Percentiles rank a stretch among this genome's conserved stretches.
Evolutionary conservation across 2,888 invertebrate species (phyloP).

Genomic region (Parnassius apollo): DNA sequence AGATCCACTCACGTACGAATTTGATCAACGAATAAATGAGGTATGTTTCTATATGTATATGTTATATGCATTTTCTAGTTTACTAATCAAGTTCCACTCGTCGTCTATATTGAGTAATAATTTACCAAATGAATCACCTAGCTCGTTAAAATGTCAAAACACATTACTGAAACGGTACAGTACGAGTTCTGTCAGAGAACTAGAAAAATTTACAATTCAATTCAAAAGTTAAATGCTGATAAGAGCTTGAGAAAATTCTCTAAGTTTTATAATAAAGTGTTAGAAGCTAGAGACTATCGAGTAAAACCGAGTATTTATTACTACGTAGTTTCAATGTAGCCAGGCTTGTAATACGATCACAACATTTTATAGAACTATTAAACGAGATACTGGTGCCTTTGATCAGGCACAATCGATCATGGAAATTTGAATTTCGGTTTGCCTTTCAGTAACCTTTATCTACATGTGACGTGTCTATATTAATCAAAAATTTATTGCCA

Average conservation of each 20-base stretch:
- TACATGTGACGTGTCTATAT: constrained; percentile 8
- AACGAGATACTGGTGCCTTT: constrained; percentile 1
- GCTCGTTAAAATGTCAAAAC: no score
- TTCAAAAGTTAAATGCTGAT: constrained; percentile 6
- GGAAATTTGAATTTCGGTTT: constrained; percentile 13
- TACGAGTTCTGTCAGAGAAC: not conserved
- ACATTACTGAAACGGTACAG: no score
- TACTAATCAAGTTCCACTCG: no score
- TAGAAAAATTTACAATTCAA: not conserved
- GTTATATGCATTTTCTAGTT: no score
- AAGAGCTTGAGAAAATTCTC: constrained; percentile 6
- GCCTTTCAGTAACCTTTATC: constrained; percentile 14
- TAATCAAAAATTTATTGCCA: no score
- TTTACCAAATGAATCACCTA: no score
- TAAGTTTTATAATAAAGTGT: constrained; percentile 12
- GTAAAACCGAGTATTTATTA: constrained; percentile 1
- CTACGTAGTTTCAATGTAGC: constrained; percentile 1
- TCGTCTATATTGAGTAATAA: no score
- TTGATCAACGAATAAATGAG: no score
- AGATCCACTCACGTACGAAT: no score
- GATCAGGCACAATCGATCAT: constrained; percentile 17
- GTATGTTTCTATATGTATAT: no score
- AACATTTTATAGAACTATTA: constrained; percentile 5
- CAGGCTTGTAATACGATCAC: constrained; percentile 7
- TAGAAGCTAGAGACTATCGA: constrained; percentile 1